phyloP scores from a whole-genome alignment of 2,113 vertebrate species.

The Hippoglossus stenolepis region DNA sequence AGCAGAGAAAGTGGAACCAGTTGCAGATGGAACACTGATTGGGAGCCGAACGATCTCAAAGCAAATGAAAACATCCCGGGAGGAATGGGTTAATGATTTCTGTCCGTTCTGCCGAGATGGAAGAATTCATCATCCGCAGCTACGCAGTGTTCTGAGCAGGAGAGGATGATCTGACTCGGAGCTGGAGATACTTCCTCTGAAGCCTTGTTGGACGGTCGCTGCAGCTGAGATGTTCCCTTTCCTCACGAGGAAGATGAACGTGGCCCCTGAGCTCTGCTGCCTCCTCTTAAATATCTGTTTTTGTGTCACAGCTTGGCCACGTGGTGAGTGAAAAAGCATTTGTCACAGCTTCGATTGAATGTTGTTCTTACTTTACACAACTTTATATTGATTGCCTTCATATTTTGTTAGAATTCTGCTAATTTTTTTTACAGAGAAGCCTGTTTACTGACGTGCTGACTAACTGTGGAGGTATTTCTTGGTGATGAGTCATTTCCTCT shows the following conservation, averaged over 20 bases:
- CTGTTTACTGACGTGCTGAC: constrained; percentile 4
- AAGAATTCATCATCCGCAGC: constrained; percentile 9
- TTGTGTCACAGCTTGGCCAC: constrained; percentile 48
- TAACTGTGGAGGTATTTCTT: constrained; percentile 42
- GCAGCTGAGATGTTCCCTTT: constrained; percentile 33
- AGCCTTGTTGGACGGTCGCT: neutral
- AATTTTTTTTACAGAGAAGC: neutral
- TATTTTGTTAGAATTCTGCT: neutral
- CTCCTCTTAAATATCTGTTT: constrained; percentile 60
- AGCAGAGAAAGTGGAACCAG: constrained; percentile 2
- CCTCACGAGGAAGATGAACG: neutral
- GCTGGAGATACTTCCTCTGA: neutral
- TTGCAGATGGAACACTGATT: constrained; percentile 6
- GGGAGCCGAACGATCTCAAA: neutral
- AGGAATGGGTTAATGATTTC: constrained; percentile 50
- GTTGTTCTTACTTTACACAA: neutral
- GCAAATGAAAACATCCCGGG: neutral
- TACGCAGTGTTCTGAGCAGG: constrained; percentile 14
- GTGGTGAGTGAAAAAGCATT: constrained; percentile 51
- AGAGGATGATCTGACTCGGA: neutral
- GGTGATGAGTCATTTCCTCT: constrained; percentile 49
- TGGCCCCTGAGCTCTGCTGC: constrained; percentile 23
- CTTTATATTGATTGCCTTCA: neutral
- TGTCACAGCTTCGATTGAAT: neutral
- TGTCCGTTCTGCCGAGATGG: constrained; percentile 6